Conservation (phyloP, 2,797 vertebrate species). For the Eurystomus glaucurus region DNA sequence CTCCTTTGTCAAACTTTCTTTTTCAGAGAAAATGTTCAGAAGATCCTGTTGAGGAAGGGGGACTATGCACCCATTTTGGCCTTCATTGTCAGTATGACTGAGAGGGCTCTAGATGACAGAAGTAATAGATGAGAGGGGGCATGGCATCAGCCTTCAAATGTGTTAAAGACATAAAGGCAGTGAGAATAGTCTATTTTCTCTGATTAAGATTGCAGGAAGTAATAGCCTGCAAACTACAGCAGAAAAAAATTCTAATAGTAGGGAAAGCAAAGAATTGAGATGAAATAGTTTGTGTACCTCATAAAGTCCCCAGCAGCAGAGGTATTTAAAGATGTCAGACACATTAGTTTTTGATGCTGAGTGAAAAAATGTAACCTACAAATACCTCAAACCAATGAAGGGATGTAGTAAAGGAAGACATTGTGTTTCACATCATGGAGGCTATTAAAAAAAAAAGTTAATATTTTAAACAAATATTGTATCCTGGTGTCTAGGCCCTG, state of each 20-base stretch:
- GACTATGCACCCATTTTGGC: not conserved
- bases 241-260: not conserved
- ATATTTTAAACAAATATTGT: not conserved
- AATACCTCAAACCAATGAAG: not conserved
- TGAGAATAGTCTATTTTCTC: not conserved
- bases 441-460: not conserved
- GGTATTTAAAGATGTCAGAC: not conserved
- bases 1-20: not conserved
- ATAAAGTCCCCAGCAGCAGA: not conserved
- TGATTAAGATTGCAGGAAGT: not conserved
- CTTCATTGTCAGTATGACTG: not conserved
- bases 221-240: not conserved
- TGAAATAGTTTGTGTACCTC: accelerated
- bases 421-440: not conserved
- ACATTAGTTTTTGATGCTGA: not conserved
- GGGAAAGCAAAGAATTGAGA: not conserved
- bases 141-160: not conserved
- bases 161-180: not conserved
- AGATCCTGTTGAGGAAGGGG: not conserved
- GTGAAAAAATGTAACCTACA: not conserved
- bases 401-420: not conserved
- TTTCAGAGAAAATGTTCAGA: not conserved
- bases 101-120: not conserved
- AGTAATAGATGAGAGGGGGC: not conserved
- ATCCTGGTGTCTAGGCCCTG: not conserved